These are phyloP conservation scores for Saccopteryx leptura DNA, from an alignment of 2,113 vertebrate genomes.

Conservation along the genomic window DNA sequence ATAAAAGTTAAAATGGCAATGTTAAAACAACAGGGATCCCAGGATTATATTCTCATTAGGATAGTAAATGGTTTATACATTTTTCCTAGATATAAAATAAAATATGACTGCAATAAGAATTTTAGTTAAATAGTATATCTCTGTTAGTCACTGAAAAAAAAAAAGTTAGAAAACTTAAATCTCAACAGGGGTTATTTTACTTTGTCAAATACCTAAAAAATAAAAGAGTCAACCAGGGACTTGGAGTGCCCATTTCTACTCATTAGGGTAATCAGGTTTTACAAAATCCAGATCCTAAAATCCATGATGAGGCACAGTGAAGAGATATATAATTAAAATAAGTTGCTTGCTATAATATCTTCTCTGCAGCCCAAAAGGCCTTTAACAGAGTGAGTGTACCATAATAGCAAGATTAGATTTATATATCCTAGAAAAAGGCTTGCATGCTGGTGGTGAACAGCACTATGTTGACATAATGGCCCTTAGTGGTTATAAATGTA, in stretches of 20 bases:
- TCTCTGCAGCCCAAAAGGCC: conserved; percentile 79
- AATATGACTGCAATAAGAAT: conserved; percentile 10
- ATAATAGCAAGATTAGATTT: conserved; percentile 84
- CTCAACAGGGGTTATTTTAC: neutral
- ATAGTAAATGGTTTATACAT: neutral
- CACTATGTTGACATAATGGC: conserved; percentile 87
- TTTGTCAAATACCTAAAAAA: conserved; percentile 65
- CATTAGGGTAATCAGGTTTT: conserved; percentile 68
- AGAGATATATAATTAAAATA: conserved; percentile 81
- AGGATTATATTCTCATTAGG: conserved; percentile 44
- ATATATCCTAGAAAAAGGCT: conserved; percentile 79
- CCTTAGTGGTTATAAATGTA: conserved; percentile 84
- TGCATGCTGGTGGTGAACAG: conserved; percentile 83
- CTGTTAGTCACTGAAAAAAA: neutral
- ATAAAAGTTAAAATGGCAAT: neutral
- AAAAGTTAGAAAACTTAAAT: neutral
- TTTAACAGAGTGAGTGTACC: conserved; percentile 75
- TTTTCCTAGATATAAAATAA: neutral
- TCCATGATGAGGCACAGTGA: conserved; percentile 66
- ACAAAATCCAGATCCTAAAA: conserved; percentile 75
- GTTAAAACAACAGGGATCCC: neutral
- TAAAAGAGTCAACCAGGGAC: conserved; percentile 36
- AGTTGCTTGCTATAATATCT: conserved; percentile 82
- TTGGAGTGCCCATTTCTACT: conserved; percentile 65
- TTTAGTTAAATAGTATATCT: neutral